A percentile compares a stretch with the other conserved stretches of the same genome.
Conservation (phyloP, 2,113 vertebrate genomes). For the Motacilla alba region DNA sequence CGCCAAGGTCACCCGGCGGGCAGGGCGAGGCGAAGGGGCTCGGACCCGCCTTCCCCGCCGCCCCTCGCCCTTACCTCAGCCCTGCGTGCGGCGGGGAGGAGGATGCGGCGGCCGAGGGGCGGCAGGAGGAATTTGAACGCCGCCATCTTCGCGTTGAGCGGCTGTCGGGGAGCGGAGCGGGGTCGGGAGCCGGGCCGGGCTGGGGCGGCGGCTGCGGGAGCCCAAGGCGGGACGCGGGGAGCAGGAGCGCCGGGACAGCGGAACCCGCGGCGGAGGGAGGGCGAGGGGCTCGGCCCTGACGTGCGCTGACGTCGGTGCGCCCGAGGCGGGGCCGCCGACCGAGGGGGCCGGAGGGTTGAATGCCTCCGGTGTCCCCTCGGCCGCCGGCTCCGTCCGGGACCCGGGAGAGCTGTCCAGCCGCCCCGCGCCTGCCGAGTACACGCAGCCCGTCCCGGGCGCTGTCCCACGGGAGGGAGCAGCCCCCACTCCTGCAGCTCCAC, state of each 20-base stretch:
- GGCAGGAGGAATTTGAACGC: conserved; percentile 25
- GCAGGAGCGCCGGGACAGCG: background rate
- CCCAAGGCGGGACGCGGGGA: too few relatives aligned
- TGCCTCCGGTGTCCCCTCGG: accelerated
- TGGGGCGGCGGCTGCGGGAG: background rate
- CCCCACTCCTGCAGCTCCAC: too few relatives aligned
- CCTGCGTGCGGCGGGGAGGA: background rate
- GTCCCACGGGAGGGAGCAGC: background rate
- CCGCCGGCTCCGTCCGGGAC: background rate
- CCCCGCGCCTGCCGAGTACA: background rate
- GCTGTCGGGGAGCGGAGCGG: background rate
- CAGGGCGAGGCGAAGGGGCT: background rate
- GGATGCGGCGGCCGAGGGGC: background rate
- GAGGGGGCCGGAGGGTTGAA: background rate
- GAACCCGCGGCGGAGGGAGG: background rate
- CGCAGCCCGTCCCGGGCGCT: background rate
- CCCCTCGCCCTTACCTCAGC: conserved; percentile 52
- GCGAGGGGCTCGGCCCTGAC: conserved; percentile 1
- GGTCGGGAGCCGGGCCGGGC: background rate
- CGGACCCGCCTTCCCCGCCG: background rate
- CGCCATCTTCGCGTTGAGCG: conserved; percentile 60
- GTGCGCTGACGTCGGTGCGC: background rate
- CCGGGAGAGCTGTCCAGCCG: background rate
- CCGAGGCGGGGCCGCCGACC: background rate
- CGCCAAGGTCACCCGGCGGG: background rate